Conservation (phyloP, 2,113 vertebrate genomes). For the Vicugna pacos region DNA sequence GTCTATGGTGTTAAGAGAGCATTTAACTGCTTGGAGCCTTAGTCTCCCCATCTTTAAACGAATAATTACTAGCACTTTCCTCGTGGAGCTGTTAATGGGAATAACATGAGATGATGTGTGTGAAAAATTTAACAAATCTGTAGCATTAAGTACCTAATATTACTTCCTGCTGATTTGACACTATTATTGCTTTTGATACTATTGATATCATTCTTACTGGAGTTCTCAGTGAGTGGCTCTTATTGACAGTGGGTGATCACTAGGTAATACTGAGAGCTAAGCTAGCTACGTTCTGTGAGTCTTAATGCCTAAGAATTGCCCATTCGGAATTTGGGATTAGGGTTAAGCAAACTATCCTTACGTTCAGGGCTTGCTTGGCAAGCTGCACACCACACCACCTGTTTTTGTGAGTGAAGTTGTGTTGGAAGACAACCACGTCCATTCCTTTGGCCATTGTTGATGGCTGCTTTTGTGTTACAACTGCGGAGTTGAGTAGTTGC, state of each 20-base stretch:
- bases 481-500: not conserved
- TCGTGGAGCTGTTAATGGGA: not conserved
- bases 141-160: not conserved
- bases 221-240: not conserved
- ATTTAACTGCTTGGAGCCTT: not conserved
- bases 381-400: not conserved
- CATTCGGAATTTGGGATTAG: not conserved
- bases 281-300: not conserved
- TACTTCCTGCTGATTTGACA: not conserved
- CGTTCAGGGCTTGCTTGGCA: not conserved
- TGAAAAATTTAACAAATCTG: not conserved
- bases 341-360: not conserved
- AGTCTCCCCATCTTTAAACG: not conserved
- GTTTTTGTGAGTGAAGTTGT: not conserved
- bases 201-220: not conserved
- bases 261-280: not conserved
- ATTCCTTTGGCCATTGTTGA: not conserved
- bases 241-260: not conserved
- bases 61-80: not conserved
- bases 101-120: not conserved
- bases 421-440: not conserved
- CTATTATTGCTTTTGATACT: not conserved
- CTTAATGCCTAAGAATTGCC: not conserved
- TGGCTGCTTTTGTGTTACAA: not conserved
- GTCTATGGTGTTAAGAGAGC: not conserved